Evolutionary conservation across 2,888 invertebrate species (phyloP).

Genomic region (Sarcophaga variegata): DNA sequence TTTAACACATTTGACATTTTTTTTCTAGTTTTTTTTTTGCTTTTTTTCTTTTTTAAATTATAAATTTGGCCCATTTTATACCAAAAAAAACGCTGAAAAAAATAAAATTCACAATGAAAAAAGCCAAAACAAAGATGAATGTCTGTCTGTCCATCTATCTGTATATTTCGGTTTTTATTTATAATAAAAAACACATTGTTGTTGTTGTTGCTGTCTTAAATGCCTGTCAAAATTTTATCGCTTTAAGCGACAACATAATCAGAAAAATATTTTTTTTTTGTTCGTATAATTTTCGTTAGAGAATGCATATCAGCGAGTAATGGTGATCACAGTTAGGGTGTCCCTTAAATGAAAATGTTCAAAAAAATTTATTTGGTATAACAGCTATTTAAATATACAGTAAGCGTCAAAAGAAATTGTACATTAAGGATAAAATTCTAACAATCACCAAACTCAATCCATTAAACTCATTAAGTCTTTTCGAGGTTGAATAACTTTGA

Average conservation of each 20-base stretch:
- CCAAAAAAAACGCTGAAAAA: constrained; percentile 16
- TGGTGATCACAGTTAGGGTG: constrained; percentile 16
- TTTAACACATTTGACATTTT: constrained; percentile 67
- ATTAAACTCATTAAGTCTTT: too few relatives aligned
- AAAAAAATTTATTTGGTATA: too few relatives aligned
- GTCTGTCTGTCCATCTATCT: constrained; percentile 1
- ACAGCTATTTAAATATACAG: too few relatives aligned
- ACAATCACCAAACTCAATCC: too few relatives aligned
- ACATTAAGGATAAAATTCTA: too few relatives aligned
- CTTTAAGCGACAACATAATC: constrained; percentile 70
- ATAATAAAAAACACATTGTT: constrained; percentile 20
- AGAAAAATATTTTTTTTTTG: constrained; percentile 38
- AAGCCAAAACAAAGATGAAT: constrained; percentile 44
- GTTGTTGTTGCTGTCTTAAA: constrained; percentile 56
- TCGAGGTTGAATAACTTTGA: too few relatives aligned
- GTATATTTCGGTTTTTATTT: constrained; percentile 6
- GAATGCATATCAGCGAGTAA: constrained; percentile 26
- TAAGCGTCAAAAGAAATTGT: too few relatives aligned
- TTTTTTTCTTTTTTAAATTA: constrained; percentile 2
- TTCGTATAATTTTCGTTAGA: constrained; percentile 20
- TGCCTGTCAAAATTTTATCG: constrained; percentile 70
- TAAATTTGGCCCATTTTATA: constrained; percentile 59
- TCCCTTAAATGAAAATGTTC: not conserved
- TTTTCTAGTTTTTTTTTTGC: not conserved
- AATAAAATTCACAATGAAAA: constrained; percentile 18